These are phyloP conservation scores for Scyliorhinus canicula DNA, from an alignment of 2,797 vertebrate species.

Conservation along the genomic window DNA sequence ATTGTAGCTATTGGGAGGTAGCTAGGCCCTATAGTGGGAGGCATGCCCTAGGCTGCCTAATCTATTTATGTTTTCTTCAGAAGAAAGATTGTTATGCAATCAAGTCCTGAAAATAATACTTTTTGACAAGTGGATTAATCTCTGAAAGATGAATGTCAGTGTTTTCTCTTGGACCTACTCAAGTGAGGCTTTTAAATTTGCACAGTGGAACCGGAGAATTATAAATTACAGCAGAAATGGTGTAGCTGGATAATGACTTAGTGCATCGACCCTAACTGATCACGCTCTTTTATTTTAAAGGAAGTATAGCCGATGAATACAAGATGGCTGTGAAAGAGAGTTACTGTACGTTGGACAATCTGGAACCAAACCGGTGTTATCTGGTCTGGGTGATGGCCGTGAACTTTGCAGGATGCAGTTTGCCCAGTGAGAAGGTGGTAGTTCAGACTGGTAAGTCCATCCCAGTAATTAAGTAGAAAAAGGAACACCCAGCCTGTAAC, in stretches of 20 bases:
- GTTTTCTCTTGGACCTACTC: neutral
- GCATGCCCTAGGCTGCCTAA: neutral
- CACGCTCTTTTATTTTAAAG: neutral
- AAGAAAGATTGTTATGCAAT: neutral
- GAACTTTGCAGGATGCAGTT: constrained; percentile 87
- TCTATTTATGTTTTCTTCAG: neutral
- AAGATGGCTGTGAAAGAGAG: constrained; percentile 92
- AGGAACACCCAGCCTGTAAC: neutral
- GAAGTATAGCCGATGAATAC: constrained; percentile 88
- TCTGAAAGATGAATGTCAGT: neutral
- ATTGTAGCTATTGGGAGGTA: too few species aligned
- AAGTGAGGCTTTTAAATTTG: neutral
- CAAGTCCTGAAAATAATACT: neutral
- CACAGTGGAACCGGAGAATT: neutral
- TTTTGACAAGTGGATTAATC: neutral
- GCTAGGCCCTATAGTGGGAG: too few species aligned
- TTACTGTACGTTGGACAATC: constrained; percentile 85
- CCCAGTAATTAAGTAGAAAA: neutral
- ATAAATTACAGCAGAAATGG: neutral
- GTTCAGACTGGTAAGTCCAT: constrained; percentile 81
- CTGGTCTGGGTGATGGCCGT: constrained; percentile 96
- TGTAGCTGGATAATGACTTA: neutral
- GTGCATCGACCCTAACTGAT: neutral
- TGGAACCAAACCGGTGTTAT: constrained; percentile 83
- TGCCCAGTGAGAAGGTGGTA: constrained; percentile 78